Conservation (phyloP, 2,113 vertebrate genomes). For the Ovibos moschatus region DNA sequence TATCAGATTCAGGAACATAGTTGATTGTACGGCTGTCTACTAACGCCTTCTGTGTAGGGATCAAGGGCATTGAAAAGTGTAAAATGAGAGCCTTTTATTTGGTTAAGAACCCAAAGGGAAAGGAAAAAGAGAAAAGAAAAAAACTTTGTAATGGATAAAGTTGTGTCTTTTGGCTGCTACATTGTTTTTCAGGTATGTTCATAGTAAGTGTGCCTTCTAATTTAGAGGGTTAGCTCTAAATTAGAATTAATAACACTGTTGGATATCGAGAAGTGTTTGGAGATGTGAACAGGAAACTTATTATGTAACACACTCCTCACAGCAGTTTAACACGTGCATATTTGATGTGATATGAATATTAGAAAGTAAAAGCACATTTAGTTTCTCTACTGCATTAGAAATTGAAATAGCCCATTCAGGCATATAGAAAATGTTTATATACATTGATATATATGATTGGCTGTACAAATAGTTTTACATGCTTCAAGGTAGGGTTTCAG, state of each 20-base stretch:
- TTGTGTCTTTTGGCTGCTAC: slow-evolving; percentile 30
- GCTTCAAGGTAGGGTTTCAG: neutral
- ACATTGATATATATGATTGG: neutral
- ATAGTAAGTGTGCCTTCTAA: neutral
- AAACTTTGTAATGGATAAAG: neutral
- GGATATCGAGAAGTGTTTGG: slow-evolving; percentile 46
- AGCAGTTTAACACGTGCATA: neutral
- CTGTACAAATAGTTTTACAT: neutral
- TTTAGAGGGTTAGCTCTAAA: neutral
- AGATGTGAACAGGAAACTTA: slow-evolving; percentile 34
- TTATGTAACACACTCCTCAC: slow-evolving; percentile 50
- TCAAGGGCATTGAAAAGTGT: slow-evolving; percentile 39
- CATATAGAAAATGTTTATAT: neutral
- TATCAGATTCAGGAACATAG: slow-evolving; percentile 28
- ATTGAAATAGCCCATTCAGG: neutral
- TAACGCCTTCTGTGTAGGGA: neutral
- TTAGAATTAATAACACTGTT: neutral
- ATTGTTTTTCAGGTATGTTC: neutral
- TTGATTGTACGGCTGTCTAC: neutral
- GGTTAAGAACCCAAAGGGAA: slow-evolving; percentile 6
- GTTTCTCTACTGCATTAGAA: slow-evolving; percentile 30
- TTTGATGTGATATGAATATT: slow-evolving; percentile 46
- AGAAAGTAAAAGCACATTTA: slow-evolving; percentile 36
- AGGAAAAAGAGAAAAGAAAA: neutral
- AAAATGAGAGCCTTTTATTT: slow-evolving; percentile 11